Evolutionary conservation across 1,140 invertebrate genomes (phyloP), one percentile per base, ranked within the genome.

Genomic region (Metopolophium dirhodum): DNA sequence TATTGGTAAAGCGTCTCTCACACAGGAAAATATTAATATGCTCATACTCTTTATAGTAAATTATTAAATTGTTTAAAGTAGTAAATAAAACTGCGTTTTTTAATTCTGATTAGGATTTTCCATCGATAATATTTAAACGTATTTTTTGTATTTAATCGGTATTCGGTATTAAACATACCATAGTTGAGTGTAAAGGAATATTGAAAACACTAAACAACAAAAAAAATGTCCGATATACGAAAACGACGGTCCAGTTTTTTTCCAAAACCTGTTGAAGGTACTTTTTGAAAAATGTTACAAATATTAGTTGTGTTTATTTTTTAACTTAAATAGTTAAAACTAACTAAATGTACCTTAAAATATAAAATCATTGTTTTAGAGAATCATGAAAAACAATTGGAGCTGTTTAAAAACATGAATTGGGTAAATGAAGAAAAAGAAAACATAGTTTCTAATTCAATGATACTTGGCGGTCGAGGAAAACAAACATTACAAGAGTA

Each of bases 161-260:
- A 30, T n/a, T 51, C 2, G 3, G 61, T 68, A 30, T 30, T 61
- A 61, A 61, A 23, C 9, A 57, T 57, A 68, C 0, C 9, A 9
- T 14, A 68, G 11, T n/a, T n/a, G 26, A 14, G 9, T 68, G 9
- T n/a, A 77, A 77, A 7, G 30, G 18, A 77, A 77, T 77, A 77
- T 77, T 83, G 8, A 37, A 23, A 41, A 37, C 8, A 18, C 41
- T 41, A 41, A 41, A 51, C 49, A 51, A 51, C 14, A 86, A 47
- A 45, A 45, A 90, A 2, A 68, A 93, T 93, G 91, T n/a, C 47
- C 20, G 49, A 86, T 3, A 4, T 51, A 14, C 35, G 35, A 86
- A 82, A 45, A 54, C 82, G 91, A 3, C 77, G 91, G 54, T 93
- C 91, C 7, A 93, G 91, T 93, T 93, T 93, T 57, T 86, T 93